Conservation (phyloP, 2,888 invertebrate genomes). For the Mythimna impura region DNA sequence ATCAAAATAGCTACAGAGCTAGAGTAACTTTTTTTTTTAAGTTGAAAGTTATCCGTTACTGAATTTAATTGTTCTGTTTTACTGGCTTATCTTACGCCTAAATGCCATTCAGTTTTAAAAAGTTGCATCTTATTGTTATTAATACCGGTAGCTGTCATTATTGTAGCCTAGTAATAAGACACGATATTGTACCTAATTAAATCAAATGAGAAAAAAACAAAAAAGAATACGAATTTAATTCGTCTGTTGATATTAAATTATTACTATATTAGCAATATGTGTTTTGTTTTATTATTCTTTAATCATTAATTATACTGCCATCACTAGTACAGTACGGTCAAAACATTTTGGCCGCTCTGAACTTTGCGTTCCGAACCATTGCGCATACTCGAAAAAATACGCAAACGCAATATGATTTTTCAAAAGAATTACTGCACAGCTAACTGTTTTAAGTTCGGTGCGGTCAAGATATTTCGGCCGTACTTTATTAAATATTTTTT, state of each 20-base stretch:
- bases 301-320: too few species aligned
- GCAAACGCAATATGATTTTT: too few species aligned
- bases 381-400: too few species aligned
- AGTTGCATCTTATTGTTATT: conserved; percentile 7
- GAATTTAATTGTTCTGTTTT: not conserved
- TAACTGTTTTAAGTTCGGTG: too few species aligned
- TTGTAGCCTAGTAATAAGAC: conserved; percentile 44
- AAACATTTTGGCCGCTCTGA: too few species aligned
- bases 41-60: not conserved
- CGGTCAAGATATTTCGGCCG: too few species aligned
- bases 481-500: too few species aligned
- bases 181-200: conserved; percentile 62
- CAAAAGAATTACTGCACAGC: too few species aligned
- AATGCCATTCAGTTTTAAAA: conserved; percentile 11
- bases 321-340: too few species aligned
- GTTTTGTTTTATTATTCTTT: conserved; percentile 43
- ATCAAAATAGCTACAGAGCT: not conserved
- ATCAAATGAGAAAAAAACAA: conserved; percentile 54
- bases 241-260: conserved; percentile 84
- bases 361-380: too few species aligned
- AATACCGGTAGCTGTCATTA: conserved; percentile 26
- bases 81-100: not conserved
- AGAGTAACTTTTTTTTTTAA: not conserved
- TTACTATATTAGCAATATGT: conserved; percentile 68
- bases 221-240: conserved; percentile 82